Evolutionary conservation across 2,888 invertebrate species (phyloP).

Genomic region (Phengaris arion): DNA sequence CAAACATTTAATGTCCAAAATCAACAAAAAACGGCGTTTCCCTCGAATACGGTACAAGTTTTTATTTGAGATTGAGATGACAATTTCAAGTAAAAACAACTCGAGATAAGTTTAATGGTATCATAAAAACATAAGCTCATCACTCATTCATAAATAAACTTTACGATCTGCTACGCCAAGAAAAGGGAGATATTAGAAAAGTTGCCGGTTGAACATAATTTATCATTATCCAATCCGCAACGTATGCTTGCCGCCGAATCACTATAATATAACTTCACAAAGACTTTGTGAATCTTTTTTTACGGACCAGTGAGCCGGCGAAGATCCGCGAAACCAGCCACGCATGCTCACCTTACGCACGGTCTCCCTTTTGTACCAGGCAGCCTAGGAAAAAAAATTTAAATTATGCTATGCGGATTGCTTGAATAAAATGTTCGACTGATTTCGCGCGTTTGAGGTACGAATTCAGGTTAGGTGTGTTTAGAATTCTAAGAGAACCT

Average conservation of each 20-base stretch:
- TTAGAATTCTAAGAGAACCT: not conserved
- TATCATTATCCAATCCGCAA: conserved; percentile 2
- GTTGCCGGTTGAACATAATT: conserved; percentile 13
- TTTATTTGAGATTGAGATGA: too few relatives aligned
- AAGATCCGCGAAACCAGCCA: not conserved
- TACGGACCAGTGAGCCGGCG: not conserved
- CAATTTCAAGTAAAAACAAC: conserved; percentile 13
- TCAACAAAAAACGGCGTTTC: too few relatives aligned
- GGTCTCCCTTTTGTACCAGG: not conserved
- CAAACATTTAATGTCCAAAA: too few relatives aligned
- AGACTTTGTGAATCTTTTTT: conserved; percentile 26
- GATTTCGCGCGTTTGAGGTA: conserved; percentile 5
- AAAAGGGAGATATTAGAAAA: conserved; percentile 1
- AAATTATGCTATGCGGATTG: not conserved
- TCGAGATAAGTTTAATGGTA: not conserved
- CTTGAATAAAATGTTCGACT: conserved; percentile 10
- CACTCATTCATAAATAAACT: conserved; percentile 1
- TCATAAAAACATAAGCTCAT: not conserved
- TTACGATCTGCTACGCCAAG: not conserved
- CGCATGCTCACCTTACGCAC: not conserved
- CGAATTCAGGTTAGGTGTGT: not conserved
- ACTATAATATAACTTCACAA: conserved; percentile 19
- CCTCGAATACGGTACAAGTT: too few relatives aligned
- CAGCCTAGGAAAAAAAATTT: conserved; percentile 5
- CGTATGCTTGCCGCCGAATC: not conserved